Evolutionary conservation across 2,888 invertebrate genomes (phyloP).

Genomic region (Trichopoda pennipes): DNA sequence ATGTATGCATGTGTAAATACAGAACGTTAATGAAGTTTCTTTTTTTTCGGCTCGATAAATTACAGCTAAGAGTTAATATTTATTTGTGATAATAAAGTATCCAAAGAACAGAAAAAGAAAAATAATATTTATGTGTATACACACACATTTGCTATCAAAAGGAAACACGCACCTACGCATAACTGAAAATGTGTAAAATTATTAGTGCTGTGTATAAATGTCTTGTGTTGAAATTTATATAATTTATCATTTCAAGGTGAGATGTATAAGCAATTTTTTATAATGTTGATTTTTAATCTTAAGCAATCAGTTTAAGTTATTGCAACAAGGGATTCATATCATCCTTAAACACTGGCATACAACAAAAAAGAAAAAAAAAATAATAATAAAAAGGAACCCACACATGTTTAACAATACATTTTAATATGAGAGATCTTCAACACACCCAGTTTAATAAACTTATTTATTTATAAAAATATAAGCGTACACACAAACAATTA

Average conservation of each 20-base stretch:
- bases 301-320: slow-evolving; percentile 74
- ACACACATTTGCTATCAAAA: neutral
- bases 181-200: neutral
- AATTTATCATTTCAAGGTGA: slow-evolving; percentile 76
- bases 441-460: slow-evolving; percentile 29
- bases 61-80: slow-evolving; percentile 59
- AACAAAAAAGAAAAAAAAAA: neutral
- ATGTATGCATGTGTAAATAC: neutral
- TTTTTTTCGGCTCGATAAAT: slow-evolving; percentile 51
- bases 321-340: slow-evolving; percentile 63
- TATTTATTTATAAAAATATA: slow-evolving; percentile 1
- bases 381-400: neutral
- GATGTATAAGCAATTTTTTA: slow-evolving; percentile 72
- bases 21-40: slow-evolving; percentile 70
- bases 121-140: too few species aligned
- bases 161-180: neutral
- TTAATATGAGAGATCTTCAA: slow-evolving; percentile 1
- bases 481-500: neutral
- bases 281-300: slow-evolving; percentile 79
- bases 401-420: slow-evolving; percentile 28
- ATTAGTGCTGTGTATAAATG: slow-evolving; percentile 40
- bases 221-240: slow-evolving; percentile 74
- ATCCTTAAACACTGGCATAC: slow-evolving; percentile 30
- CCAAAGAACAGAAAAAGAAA: neutral
- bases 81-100: slow-evolving; percentile 57